These are phyloP conservation scores for Perizoma affinitatum DNA, from an alignment of 2,888 invertebrate species.

Conservation along the genomic window DNA sequence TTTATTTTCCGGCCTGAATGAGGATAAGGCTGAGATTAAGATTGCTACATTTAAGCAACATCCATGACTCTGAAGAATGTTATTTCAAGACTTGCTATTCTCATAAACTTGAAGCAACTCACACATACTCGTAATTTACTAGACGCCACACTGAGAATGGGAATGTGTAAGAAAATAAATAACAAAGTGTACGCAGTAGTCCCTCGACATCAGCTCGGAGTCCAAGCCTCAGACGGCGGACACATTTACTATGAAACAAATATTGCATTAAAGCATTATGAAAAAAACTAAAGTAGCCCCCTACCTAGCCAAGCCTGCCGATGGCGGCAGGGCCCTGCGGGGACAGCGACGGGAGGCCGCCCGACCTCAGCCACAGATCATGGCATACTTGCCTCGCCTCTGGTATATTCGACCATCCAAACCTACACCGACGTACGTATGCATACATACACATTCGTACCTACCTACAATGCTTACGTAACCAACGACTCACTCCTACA, in stretches of 20 bases:
- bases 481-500: constrained; percentile 31
- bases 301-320: constrained; percentile 50
- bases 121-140: background rate
- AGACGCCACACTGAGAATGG: constrained; percentile 7
- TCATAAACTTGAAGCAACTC: background rate
- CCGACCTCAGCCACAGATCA: constrained; percentile 48
- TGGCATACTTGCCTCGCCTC: constrained; percentile 20
- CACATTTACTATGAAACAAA: constrained; percentile 33
- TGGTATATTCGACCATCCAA: constrained; percentile 50
- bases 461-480: constrained; percentile 27
- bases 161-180: constrained; percentile 21
- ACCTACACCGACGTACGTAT: constrained; percentile 40
- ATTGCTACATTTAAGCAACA: background rate
- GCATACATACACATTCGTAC: constrained; percentile 15
- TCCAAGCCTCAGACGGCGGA: constrained; percentile 29
- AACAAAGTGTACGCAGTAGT: constrained; percentile 22
- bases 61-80: constrained; percentile 5
- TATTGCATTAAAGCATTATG: constrained; percentile 27
- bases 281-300: constrained; percentile 56
- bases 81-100: constrained; percentile 5
- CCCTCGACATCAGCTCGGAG: constrained; percentile 19
- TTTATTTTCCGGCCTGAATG: constrained; percentile 4
- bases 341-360: constrained; percentile 63
- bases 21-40: background rate
- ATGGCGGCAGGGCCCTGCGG: constrained; percentile 43